A percentile compares a stretch with the other conserved stretches of the same genome.
phyloP scores from a whole-genome alignment of 23 tunicate species.

The Halocynthia roretzi region DNA sequence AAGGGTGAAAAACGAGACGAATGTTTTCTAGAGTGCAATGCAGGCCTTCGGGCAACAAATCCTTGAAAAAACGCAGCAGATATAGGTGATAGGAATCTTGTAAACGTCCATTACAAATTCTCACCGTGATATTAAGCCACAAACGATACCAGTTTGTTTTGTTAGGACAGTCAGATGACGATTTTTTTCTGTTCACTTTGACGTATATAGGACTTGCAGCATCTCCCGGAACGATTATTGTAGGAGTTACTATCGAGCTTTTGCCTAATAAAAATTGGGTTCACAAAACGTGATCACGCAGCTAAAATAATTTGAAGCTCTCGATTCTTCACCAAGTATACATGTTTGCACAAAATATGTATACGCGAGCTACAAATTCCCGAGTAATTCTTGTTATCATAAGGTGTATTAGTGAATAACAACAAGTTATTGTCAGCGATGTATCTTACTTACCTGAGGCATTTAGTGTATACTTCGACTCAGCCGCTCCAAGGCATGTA shows the following conservation, averaged over 20 bases:
- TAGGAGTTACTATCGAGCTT: slow-evolving; percentile 8
- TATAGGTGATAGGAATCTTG: not conserved
- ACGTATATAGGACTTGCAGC: slow-evolving; percentile 44
- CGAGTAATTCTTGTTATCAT: too few species aligned
- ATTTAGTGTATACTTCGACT: too few species aligned
- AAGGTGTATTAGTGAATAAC: too few species aligned
- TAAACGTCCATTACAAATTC: not conserved
- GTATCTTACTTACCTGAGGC: too few species aligned
- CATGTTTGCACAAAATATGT: too few species aligned
- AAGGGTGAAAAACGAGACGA: slow-evolving; percentile 25
- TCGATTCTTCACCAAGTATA: too few species aligned
- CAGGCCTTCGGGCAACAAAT: slow-evolving; percentile 24
- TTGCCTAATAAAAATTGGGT: too few species aligned
- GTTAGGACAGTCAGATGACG: slow-evolving; percentile 10
- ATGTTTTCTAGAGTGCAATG: slow-evolving; percentile 26
- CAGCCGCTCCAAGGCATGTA: too few species aligned
- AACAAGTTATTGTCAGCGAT: too few species aligned
- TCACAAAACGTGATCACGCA: too few species aligned
- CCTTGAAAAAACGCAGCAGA: slow-evolving; percentile 17
- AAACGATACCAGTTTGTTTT: slow-evolving; percentile 39
- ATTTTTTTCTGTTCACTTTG: not conserved
- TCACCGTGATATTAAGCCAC: slow-evolving; percentile 48
- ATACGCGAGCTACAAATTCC: too few species aligned
- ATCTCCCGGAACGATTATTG: slow-evolving; percentile 64
- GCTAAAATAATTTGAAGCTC: too few species aligned